Percentiles rank a stretch among this genome's conserved stretches.
phyloP scores from a whole-genome alignment of 2,797 vertebrate genomes.

The Arrhamphus sclerolepis region DNA sequence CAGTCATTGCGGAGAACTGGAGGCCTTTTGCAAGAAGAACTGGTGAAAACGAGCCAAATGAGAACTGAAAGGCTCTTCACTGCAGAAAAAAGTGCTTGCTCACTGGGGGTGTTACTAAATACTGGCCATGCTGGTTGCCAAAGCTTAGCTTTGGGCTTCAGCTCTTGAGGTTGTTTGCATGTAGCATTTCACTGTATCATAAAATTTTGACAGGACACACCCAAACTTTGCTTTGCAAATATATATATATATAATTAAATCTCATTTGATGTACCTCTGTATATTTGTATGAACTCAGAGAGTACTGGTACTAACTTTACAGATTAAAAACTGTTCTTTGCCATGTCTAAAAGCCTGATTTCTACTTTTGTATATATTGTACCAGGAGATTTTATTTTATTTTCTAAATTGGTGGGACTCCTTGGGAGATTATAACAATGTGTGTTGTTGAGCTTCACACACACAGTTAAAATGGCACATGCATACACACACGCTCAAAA shows the following conservation, averaged over 20 bases:
- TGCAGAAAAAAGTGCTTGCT: too few species aligned
- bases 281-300: background rate
- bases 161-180: too few species aligned
- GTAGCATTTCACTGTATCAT: background rate
- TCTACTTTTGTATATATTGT: background rate
- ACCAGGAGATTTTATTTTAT: background rate
- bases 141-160: too few species aligned
- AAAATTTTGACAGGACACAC: background rate
- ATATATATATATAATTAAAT: background rate
- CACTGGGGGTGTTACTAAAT: too few species aligned
- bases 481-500: slow-evolving; percentile 6
- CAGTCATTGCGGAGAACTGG: too few species aligned
- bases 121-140: too few species aligned
- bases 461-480: background rate
- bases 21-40: too few species aligned
- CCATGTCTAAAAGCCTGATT: background rate
- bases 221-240: background rate
- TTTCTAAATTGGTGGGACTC: background rate
- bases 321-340: too few species aligned
- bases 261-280: background rate
- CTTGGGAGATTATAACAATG: slow-evolving; percentile 2
- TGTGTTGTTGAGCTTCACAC: background rate
- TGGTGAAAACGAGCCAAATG: too few species aligned
- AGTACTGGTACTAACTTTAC: background rate
- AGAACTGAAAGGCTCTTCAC: too few species aligned